phyloP scores from a whole-genome alignment of 1,140 invertebrate genomes.

The Tribolium madens region DNA sequence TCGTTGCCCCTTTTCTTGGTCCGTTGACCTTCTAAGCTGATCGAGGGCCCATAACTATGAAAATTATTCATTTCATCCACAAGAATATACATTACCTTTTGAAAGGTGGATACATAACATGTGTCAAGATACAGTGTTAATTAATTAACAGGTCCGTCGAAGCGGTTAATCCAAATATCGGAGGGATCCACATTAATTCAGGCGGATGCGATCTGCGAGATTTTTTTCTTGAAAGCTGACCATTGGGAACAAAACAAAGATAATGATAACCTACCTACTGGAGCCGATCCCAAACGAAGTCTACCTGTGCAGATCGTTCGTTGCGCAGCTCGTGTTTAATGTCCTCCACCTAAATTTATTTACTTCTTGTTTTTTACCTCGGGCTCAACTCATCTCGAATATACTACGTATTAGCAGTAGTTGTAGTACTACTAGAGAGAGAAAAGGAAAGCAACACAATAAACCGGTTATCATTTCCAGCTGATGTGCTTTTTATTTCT shows the following conservation, averaged over 20 bases:
- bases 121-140: constrained; percentile 14
- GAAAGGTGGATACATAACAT: constrained; percentile 4
- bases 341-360: constrained; percentile 45
- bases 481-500: constrained; percentile 65
- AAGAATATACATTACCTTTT: constrained; percentile 18
- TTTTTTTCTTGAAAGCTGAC: constrained; percentile 12
- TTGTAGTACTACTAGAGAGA: constrained; percentile 62
- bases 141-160: constrained; percentile 2
- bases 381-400: constrained; percentile 40
- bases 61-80: constrained; percentile 40
- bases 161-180: not conserved
- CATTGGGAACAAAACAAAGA: constrained; percentile 30
- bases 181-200: not conserved
- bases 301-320: constrained; percentile 32
- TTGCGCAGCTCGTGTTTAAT: constrained; percentile 38
- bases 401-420: constrained; percentile 62
- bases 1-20: constrained; percentile 53
- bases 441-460: constrained; percentile 60
- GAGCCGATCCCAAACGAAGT: constrained; percentile 20
- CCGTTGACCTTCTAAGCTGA: constrained; percentile 54
- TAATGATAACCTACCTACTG: constrained; percentile 22
- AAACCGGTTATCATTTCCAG: constrained; percentile 64
- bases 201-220: constrained; percentile 2
- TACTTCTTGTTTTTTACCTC: constrained; percentile 39
- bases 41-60: constrained; percentile 49